Conservation (phyloP, 2,888 invertebrate species). For the Eueremaeus valkanovi region DNA sequence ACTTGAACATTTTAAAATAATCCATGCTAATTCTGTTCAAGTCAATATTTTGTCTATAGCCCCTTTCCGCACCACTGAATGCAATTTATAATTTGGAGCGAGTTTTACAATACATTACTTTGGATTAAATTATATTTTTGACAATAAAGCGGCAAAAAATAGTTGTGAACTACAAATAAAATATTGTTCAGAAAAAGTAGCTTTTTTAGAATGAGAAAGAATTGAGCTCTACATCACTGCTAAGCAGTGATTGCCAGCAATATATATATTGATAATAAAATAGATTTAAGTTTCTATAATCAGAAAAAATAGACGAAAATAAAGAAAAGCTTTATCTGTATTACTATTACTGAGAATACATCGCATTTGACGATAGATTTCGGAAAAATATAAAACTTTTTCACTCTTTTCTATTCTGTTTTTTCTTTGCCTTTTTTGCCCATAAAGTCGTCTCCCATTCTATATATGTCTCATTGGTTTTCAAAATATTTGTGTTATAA, state of each 20-base stretch:
- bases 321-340: not conserved
- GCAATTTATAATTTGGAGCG: too few relatives aligned
- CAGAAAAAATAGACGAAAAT: constrained; percentile 1
- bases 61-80: too few relatives aligned
- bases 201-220: not conserved
- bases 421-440: not conserved
- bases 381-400: not conserved
- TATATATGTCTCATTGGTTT: not conserved
- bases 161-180: not conserved
- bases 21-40: too few relatives aligned
- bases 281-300: constrained; percentile 5
- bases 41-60: too few relatives aligned
- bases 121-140: too few relatives aligned
- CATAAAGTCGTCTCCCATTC: not conserved
- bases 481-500: not conserved
- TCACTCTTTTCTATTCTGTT: not conserved
- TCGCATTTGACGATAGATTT: not conserved
- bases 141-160: not conserved
- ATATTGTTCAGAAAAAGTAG: not conserved
- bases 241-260: not conserved
- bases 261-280: not conserved
- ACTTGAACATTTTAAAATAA: too few relatives aligned
- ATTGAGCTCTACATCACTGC: not conserved
- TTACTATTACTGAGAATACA: not conserved
- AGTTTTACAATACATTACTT: too few relatives aligned